Evolutionary conservation across 2,797 vertebrate genomes (phyloP).

Genomic region (Coluber constrictor): DNA sequence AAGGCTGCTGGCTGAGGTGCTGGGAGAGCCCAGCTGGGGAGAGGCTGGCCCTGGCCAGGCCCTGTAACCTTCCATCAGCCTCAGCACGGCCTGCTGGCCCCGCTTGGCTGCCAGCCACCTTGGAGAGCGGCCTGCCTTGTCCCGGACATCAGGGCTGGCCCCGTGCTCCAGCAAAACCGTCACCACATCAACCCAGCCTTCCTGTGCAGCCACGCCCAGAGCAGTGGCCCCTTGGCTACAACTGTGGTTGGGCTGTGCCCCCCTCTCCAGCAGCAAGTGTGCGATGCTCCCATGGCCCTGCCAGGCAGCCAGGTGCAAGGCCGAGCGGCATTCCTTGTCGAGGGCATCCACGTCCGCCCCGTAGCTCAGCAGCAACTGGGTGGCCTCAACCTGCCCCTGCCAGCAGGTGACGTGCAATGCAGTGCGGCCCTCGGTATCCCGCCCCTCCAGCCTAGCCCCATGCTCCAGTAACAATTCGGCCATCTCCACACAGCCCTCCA

Average conservation of each 20-base stretch:
- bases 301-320: slow-evolving; percentile 81
- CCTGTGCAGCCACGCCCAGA: slow-evolving; percentile 78
- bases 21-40: not conserved
- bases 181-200: slow-evolving; percentile 74
- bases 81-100: slow-evolving; percentile 70
- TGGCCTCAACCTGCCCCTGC: slow-evolving; percentile 71
- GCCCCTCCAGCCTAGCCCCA: slow-evolving; percentile 74
- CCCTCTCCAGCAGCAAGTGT: slow-evolving; percentile 64
- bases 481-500: slow-evolving; percentile 71
- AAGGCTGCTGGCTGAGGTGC: slow-evolving; percentile 48
- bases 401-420: slow-evolving; percentile 80
- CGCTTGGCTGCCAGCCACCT: slow-evolving; percentile 76
- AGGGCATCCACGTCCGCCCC: slow-evolving; percentile 75
- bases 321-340: slow-evolving; percentile 74
- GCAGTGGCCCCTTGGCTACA: slow-evolving; percentile 79
- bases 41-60: slow-evolving; percentile 54
- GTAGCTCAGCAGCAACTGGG: slow-evolving; percentile 69
- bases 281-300: slow-evolving; percentile 69
- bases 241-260: slow-evolving; percentile 68
- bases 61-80: slow-evolving; percentile 73
- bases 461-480: slow-evolving; percentile 75
- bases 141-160: slow-evolving; percentile 73
- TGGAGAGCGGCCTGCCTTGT: slow-evolving; percentile 76
- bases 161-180: slow-evolving; percentile 74
- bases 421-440: slow-evolving; percentile 77